Base-by-base conservation (phyloP, 2,888 invertebrate genomes). In the Noctua comes region DNA sequence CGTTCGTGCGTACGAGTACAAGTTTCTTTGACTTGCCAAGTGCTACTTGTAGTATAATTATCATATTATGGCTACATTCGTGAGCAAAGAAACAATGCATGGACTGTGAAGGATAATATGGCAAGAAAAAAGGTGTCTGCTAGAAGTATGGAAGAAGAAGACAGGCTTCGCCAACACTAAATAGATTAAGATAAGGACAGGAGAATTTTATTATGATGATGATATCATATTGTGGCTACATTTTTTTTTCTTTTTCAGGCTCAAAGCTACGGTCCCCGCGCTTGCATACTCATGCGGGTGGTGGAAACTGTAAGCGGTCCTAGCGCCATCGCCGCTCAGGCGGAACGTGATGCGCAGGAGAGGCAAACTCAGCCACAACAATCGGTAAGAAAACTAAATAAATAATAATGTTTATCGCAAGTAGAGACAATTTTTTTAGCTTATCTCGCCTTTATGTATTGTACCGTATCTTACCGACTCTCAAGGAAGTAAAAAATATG, bases 251-350 rank as follows among this genome's bases (percentile, higher is more conserved):
- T n/a, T 7, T 72, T 21, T 0, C 96, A 98, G 97, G 99, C 99
- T 0, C 99, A 99, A 94, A 99, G 99, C 90, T 99, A 99, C 95
- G 99, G 99, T 0, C 99, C 99, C 0, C 98, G 99, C 88, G 99
- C 99, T 0, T 99, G 99, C 91, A 99, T 99, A 75, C 97, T 99
- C 43, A 99, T 99, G 99, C 98, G 99, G 85, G 98, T 99, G 72
- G 99, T 99, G 65, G 99, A 99, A 94, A 99, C 99, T 0, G 98
- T 98, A 73, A 98, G 98, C 11, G 98, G 98, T 0, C 95, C 95
- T 4, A 93, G 93, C 77, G 94, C 95, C 2, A 68, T 92, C 7
- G 92, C 92, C 80, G 93, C 92, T 40, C 90, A 86, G 72, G 89
- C 91, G 5, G 92, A 92, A 21, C 77, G 91, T 2, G 90, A 92